phyloP scores from a whole-genome alignment of 2,113 vertebrate genomes.

The Microcebus jonahi region DNA sequence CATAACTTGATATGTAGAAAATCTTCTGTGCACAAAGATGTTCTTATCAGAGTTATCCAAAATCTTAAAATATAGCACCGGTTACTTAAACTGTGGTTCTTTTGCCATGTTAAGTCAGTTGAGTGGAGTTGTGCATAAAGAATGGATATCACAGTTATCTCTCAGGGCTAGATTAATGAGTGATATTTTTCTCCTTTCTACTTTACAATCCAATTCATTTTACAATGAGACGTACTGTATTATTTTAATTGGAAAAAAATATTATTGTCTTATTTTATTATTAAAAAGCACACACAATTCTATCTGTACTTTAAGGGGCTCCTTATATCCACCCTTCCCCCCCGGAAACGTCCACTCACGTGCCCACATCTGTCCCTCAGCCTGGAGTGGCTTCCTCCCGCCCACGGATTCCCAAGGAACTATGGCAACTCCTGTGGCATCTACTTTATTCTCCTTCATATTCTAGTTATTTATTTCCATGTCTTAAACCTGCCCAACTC shows the following conservation, averaged over 20 bases:
- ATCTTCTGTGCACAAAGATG: neutral
- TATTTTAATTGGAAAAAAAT: neutral
- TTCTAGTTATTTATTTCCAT: slow-evolving; percentile 3
- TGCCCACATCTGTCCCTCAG: fast-evolving
- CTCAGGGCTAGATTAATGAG: neutral
- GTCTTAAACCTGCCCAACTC: slow-evolving; percentile 35
- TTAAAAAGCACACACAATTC: neutral
- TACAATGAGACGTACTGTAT: neutral
- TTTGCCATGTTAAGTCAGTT: neutral
- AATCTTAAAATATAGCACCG: neutral
- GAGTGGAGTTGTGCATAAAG: neutral
- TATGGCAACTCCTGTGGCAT: fast-evolving
- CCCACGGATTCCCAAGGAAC: neutral
- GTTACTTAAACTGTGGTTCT: neutral
- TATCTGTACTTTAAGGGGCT: neutral
- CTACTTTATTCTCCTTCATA: neutral
- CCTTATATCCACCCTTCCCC: fast-evolving
- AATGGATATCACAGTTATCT: neutral
- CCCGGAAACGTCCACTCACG: fast-evolving
- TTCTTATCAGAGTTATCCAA: neutral
- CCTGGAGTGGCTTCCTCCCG: fast-evolving
- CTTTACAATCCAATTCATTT: neutral
- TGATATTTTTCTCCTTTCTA: neutral
- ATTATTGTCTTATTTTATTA: neutral
- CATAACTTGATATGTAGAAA: neutral